Base-by-base conservation (phyloP, 2,888 invertebrate species). In the Frankliniella fusca region DNA sequence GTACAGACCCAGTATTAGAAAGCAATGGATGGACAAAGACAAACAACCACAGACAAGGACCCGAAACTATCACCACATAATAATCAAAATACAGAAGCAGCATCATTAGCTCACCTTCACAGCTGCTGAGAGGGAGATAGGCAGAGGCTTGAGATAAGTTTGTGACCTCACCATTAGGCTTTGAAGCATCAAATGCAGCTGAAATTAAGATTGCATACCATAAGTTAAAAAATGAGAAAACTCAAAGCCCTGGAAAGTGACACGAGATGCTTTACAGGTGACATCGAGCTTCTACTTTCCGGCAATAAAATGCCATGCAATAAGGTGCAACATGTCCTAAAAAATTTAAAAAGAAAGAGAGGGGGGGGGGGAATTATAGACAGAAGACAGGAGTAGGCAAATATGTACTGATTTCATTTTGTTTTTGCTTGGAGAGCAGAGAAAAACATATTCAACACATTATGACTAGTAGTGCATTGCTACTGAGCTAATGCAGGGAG, bases 161-260 rank as follows among this genome's bases (percentile, higher is more conserved):
- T 76, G 70, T 8, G 70, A 76, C 70, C 27, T 76, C 70, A 76
- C 70, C 70, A 76, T 76, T 76, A 27, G 23, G 70, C 12, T 76
- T 76, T 76, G 70, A 76, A 76, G 70, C 70, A 76, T 76, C 70
- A 76, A 76, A 76, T 76, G 70, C 27, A 76, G 70, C 70, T 76
- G 70, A 76, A 76, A 76, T 76, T 76, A 76, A 76, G 70, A 76
- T 76, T 27, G 70, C 70, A 76, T 23, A 76, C 27, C 27, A 23
- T 76, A 76, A 76, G 61, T 61, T 20, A 61, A n/a, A 61, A n/a
- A 61, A 61, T 61, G 38, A 38, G 2, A 38, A 38, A 38, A 38
- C 38, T 5, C 38, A 38, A 38, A 38, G 38, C 38, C 38, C 38
- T 38, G 38, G 38, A 38, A 38, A 38, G 38, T 38, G 38, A 38